Conservation (phyloP, 2,888 invertebrate genomes). For the Plebejus melissa region DNA sequence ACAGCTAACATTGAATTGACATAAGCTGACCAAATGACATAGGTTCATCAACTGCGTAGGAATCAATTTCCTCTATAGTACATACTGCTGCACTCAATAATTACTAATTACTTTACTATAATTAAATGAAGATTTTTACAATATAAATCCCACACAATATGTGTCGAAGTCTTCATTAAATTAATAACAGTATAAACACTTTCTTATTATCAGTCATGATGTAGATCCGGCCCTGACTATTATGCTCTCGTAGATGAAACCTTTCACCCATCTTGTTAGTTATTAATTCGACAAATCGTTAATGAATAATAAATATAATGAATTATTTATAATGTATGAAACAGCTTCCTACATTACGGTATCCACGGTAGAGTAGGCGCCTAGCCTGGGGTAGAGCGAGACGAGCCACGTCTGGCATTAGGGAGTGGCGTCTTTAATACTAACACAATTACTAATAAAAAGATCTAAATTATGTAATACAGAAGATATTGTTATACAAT, state of each 20-base stretch:
- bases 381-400: neutral
- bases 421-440: neutral
- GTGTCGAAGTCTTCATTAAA: too few species aligned
- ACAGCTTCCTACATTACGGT: neutral
- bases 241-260: neutral
- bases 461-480: neutral
- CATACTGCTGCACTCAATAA: too few species aligned
- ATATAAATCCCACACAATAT: too few species aligned
- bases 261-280: neutral
- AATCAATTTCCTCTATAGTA: too few species aligned
- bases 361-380: conserved; percentile 10
- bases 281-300: neutral
- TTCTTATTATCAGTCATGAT: too few species aligned
- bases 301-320: neutral
- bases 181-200: too few species aligned
- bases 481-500: too few species aligned
- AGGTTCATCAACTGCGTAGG: too few species aligned
- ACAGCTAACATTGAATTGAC: too few species aligned
- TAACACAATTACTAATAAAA: neutral
- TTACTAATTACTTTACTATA: too few species aligned
- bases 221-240: neutral
- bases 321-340: neutral
- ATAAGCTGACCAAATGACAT: too few species aligned
- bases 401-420: neutral
- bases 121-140: too few species aligned